phyloP scores from a whole-genome alignment of 2,888 invertebrate genomes.

The Slavum lentiscoides region DNA sequence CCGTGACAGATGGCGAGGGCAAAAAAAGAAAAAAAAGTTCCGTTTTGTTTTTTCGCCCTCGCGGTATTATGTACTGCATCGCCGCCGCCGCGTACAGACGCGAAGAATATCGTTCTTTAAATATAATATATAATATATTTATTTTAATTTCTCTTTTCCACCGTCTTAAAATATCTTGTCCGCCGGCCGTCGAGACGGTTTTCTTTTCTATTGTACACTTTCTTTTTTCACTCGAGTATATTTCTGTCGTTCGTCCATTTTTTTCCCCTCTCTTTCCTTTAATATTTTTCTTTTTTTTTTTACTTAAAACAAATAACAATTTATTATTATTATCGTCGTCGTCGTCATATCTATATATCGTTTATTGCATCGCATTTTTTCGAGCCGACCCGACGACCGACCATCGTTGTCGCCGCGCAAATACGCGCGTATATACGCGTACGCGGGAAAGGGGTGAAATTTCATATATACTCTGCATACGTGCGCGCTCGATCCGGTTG shows the following conservation, averaged over 20 bases:
- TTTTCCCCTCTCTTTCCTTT: too few species aligned
- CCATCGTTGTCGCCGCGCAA: not conserved
- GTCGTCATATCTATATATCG: conserved; percentile 24
- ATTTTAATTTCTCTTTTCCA: conserved; percentile 41
- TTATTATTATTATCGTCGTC: conserved; percentile 32
- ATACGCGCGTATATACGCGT: too few species aligned
- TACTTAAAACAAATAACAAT: conserved; percentile 46
- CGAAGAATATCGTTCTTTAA: conserved; percentile 20
- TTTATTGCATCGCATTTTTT: conserved; percentile 50
- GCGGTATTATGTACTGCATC: not conserved
- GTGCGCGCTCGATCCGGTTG: conserved; percentile 37
- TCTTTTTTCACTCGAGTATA: conserved; percentile 11
- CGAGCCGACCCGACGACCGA: conserved; percentile 19
- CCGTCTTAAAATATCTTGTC: conserved; percentile 46
- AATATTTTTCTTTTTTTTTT: too few species aligned
- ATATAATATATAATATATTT: not conserved
- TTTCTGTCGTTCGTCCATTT: conserved; percentile 10
- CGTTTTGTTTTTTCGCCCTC: conserved; percentile 21
- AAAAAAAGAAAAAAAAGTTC: conserved; percentile 24
- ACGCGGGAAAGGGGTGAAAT: conserved; percentile 33
- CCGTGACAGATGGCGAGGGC: conserved; percentile 50
- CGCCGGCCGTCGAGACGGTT: conserved; percentile 29
- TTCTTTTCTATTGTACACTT: conserved; percentile 4
- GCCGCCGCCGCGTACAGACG: too few species aligned
- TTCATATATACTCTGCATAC: conserved; percentile 31